Conservation (phyloP, 1,140 invertebrate genomes). For the Stenopsyche tienmushanensis region DNA sequence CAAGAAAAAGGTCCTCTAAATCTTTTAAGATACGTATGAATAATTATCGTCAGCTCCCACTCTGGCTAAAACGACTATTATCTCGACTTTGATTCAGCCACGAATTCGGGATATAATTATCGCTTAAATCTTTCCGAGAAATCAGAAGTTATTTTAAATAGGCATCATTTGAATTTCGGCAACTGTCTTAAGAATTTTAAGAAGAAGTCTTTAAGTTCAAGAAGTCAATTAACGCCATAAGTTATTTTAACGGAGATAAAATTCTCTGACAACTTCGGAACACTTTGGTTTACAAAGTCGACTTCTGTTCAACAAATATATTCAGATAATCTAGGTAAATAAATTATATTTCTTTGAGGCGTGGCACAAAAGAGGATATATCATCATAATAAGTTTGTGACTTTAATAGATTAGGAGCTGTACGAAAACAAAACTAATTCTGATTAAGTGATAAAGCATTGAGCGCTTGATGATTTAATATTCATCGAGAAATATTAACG, state of each 20-base stretch:
- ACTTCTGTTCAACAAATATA: not conserved
- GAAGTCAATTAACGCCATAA: constrained; percentile 1
- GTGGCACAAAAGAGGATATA: not conserved
- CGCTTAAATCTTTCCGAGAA: no score
- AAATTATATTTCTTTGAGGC: no score
- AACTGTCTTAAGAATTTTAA: not conserved
- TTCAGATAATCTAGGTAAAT: not conserved
- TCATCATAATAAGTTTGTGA: no score
- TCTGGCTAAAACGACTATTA: no score
- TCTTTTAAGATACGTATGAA: no score
- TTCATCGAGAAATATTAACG: not conserved
- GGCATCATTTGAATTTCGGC: constrained; percentile 2
- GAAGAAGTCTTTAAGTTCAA: not conserved
- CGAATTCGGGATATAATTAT: no score
- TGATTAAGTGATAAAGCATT: no score
- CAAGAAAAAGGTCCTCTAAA: no score
- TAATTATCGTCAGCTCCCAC: no score
- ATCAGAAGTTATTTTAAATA: not conserved
- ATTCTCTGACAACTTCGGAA: not conserved
- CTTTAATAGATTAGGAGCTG: no score
- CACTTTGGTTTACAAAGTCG: not conserved
- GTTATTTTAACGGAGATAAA: not conserved
- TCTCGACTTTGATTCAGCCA: no score
- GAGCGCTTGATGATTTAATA: not conserved
- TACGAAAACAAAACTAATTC: no score